These are phyloP conservation scores for Scaptomyza montana DNA, from an alignment of 1,140 invertebrate genomes.

Conservation along the genomic window DNA sequence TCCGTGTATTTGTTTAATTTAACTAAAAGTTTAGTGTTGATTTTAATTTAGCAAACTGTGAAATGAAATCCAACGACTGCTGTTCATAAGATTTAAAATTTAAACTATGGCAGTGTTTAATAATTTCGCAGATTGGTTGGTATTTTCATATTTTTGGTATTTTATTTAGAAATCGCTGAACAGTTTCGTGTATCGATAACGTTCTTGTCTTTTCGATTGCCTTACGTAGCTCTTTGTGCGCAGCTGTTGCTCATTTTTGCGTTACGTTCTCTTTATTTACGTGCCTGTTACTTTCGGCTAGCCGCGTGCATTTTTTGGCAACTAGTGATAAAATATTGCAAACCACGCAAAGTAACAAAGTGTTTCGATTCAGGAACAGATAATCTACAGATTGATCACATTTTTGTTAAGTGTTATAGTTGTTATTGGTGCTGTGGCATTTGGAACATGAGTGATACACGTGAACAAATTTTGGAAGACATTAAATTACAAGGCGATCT, in stretches of 20 bases:
- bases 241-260: constrained; percentile 14
- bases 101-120: constrained; percentile 16
- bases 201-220: background rate
- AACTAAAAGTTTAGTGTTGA: constrained; percentile 29
- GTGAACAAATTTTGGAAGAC: constrained; percentile 86
- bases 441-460: constrained; percentile 84
- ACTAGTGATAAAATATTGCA: constrained; percentile 28
- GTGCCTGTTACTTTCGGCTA: constrained; percentile 40
- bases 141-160: background rate
- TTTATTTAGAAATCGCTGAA: background rate
- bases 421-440: constrained; percentile 41
- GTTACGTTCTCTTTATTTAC: constrained; percentile 19
- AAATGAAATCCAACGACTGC: constrained; percentile 18
- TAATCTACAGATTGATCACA: constrained; percentile 22
- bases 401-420: constrained; percentile 31
- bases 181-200: background rate
- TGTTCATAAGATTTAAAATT: constrained; percentile 6
- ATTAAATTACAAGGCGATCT: constrained; percentile 92
- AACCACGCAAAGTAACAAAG: constrained; percentile 37
- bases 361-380: constrained; percentile 2
- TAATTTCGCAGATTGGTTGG: background rate
- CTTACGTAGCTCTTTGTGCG: constrained; percentile 26
- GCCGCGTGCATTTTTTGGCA: constrained; percentile 45
- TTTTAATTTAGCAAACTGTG: constrained; percentile 6
- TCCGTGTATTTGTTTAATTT: constrained; percentile 13